Conservation (phyloP, 2,888 invertebrate species). For the Amblyjoppa proteus region DNA sequence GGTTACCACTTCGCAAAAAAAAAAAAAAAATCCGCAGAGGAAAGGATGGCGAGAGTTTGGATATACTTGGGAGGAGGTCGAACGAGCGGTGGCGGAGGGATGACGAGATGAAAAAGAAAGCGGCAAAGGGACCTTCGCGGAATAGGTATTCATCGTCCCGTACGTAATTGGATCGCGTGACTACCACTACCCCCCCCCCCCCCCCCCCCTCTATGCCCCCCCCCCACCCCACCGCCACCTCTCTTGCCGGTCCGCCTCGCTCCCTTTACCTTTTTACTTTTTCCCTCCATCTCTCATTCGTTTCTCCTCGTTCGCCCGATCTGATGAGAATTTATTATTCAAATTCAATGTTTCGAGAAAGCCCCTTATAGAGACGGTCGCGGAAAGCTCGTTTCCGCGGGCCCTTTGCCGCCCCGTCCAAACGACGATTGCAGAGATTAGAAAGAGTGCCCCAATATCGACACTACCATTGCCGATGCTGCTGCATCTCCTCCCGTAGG, state of each 20-base stretch:
- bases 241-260: background rate
- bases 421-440: constrained; percentile 57
- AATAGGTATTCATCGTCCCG: constrained; percentile 79
- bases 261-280: constrained; percentile 24
- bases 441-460: constrained; percentile 30
- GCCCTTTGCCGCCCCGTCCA: constrained; percentile 66
- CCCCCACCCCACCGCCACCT: constrained; percentile 43
- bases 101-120: constrained; percentile 58
- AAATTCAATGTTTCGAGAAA: constrained; percentile 77
- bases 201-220: background rate
- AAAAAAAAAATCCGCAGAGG: constrained; percentile 41
- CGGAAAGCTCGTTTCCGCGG: constrained; percentile 69
- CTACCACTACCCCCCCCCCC: constrained; percentile 53
- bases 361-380: constrained; percentile 70
- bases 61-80: constrained; percentile 32
- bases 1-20: background rate
- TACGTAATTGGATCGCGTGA: constrained; percentile 80
- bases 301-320: constrained; percentile 62
- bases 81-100: constrained; percentile 52
- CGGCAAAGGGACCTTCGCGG: constrained; percentile 69
- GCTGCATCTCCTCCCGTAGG: constrained; percentile 18
- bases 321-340: constrained; percentile 81
- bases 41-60: constrained; percentile 44
- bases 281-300: constrained; percentile 21
- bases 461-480: background rate